Evolutionary conservation across 2,797 vertebrate genomes (phyloP).

Genomic region (Fringilla coelebs): DNA sequence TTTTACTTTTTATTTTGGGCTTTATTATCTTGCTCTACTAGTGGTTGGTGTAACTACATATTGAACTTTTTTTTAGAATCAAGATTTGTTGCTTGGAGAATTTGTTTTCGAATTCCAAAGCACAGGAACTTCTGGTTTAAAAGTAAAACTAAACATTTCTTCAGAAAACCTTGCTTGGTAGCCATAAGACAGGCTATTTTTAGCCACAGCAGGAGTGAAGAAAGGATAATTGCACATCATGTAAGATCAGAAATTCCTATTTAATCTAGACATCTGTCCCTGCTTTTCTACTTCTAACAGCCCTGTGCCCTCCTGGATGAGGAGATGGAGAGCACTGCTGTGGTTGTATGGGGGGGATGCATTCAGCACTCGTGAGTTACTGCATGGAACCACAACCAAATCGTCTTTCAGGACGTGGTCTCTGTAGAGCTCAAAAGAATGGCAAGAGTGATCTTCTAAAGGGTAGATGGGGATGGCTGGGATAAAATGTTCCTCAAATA

Average conservation of each 20-base stretch:
- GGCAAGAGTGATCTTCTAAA: background rate
- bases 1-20: background rate
- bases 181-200: background rate
- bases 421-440: background rate
- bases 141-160: background rate
- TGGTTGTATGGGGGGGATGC: background rate
- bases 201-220: background rate
- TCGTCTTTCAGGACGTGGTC: background rate
- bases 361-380: accelerated
- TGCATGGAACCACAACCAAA: background rate
- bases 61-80: background rate
- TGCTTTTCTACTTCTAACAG: background rate
- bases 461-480: background rate
- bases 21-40: background rate
- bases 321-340: accelerated
- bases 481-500: background rate
- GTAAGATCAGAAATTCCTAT: background rate
- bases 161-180: background rate
- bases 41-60: background rate
- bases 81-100: background rate
- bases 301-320: accelerated
- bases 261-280: background rate
- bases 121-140: background rate
- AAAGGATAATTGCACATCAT: background rate
- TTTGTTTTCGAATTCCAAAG: background rate